Percentiles rank a stretch among this genome's conserved stretches.
These are phyloP conservation scores for Columbina picui DNA, from an alignment of 2,113 vertebrate genomes.

Conservation along the genomic window DNA sequence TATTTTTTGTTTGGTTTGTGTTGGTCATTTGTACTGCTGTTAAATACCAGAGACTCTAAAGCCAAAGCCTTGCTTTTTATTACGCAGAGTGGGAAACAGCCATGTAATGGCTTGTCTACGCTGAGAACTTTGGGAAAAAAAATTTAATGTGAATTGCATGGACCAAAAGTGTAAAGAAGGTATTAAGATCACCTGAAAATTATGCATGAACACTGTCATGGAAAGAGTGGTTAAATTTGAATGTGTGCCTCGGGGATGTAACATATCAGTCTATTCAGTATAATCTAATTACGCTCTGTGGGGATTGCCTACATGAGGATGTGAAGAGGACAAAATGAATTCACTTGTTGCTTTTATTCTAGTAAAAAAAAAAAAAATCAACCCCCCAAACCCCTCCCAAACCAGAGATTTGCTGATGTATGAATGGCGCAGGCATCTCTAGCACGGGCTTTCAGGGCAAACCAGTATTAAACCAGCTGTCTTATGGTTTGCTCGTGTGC, in stretches of 20 bases:
- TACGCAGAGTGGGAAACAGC: not conserved
- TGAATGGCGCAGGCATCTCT: not conserved
- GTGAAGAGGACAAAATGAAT: not conserved
- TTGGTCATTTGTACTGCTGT: rapidly evolving
- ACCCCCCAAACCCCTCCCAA: too few species aligned
- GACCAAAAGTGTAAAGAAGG: not conserved
- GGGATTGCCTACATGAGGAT: not conserved
- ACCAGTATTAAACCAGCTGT: rapidly evolving
- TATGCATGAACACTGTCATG: not conserved
- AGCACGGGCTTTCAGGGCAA: not conserved
- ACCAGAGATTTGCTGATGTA: rapidly evolving
- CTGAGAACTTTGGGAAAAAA: not conserved
- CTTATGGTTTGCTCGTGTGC: not conserved
- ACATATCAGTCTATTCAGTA: not conserved
- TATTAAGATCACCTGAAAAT: not conserved
- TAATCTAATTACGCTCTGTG: not conserved
- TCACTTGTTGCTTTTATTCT: not conserved
- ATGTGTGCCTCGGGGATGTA: not conserved
- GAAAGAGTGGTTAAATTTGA: not conserved
- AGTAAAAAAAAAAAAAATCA: not conserved
- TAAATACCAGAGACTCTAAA: not conserved
- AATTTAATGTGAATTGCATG: not conserved
- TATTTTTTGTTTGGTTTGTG: not conserved
- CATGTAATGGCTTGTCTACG: not conserved
- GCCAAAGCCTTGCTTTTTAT: rapidly evolving